Conservation (phyloP, 2,888 invertebrate species). For the Orthosia cruda region DNA sequence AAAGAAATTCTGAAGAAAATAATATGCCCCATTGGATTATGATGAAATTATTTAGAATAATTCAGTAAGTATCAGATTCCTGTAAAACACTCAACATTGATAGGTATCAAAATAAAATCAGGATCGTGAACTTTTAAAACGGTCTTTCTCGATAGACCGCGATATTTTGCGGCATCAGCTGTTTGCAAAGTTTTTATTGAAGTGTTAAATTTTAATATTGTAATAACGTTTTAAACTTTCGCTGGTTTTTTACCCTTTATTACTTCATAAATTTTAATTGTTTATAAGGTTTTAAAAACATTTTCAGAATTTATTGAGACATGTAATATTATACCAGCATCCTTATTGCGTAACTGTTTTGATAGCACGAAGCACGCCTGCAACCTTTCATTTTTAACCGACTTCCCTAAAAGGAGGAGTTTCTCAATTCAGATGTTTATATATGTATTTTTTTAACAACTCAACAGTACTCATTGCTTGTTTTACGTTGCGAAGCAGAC, state of each 20-base stretch:
- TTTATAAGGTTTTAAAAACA: not conserved
- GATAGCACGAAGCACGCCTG: too few species aligned
- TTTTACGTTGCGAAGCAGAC: too few species aligned
- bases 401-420: too few species aligned
- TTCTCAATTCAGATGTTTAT: too few species aligned
- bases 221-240: not conserved
- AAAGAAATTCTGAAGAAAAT: not conserved
- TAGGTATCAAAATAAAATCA: conserved; percentile 23
- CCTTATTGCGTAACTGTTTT: too few species aligned
- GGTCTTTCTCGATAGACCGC: conserved; percentile 5
- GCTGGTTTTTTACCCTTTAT: not conserved
- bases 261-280: not conserved
- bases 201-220: conserved; percentile 16
- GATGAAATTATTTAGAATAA: not conserved
- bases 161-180: conserved; percentile 17
- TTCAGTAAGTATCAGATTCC: conserved; percentile 5
- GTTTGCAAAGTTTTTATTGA: conserved; percentile 10
- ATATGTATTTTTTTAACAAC: too few species aligned
- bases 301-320: not conserved
- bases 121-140: conserved; percentile 18
- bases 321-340: too few species aligned
- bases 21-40: not conserved
- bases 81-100: not conserved
- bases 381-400: too few species aligned
- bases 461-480: too few species aligned